Evolutionary conservation across 2,113 vertebrate species (phyloP).

Genomic region (Dryoscopus gambensis): DNA sequence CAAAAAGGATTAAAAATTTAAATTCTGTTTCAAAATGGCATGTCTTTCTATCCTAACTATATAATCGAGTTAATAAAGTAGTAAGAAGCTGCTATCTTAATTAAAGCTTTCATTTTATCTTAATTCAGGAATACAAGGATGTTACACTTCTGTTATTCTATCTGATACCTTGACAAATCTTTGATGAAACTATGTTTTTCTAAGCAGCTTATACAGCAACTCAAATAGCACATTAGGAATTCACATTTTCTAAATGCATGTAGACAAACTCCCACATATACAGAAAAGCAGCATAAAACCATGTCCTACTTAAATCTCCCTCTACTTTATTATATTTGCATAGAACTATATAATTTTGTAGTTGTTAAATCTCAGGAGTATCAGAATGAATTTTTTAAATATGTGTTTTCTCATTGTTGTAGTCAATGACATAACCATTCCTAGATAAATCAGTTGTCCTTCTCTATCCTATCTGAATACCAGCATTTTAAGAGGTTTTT

Average conservation of each 20-base stretch:
- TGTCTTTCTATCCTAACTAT: background rate
- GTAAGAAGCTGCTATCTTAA: background rate
- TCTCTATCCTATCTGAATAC: background rate
- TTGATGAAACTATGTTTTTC: background rate
- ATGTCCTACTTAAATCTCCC: background rate
- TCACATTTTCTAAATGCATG: background rate
- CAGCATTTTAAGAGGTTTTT: background rate
- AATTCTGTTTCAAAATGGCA: background rate
- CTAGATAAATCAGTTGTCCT: background rate
- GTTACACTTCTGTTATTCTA: background rate
- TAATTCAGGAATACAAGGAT: background rate
- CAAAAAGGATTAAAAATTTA: background rate
- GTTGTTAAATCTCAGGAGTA: background rate
- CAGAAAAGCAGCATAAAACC: background rate
- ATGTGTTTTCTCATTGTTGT: background rate
- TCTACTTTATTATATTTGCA: background rate
- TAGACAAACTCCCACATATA: background rate
- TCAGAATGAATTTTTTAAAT: background rate
- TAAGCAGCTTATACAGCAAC: background rate
- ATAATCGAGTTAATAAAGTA: background rate
- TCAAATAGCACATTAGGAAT: background rate
- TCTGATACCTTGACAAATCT: background rate
- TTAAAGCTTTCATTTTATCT: background rate
- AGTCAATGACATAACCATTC: background rate
- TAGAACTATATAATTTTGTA: background rate